phyloP scores from a whole-genome alignment of 1,140 invertebrate species.

The Temnothorax longispinosus region DNA sequence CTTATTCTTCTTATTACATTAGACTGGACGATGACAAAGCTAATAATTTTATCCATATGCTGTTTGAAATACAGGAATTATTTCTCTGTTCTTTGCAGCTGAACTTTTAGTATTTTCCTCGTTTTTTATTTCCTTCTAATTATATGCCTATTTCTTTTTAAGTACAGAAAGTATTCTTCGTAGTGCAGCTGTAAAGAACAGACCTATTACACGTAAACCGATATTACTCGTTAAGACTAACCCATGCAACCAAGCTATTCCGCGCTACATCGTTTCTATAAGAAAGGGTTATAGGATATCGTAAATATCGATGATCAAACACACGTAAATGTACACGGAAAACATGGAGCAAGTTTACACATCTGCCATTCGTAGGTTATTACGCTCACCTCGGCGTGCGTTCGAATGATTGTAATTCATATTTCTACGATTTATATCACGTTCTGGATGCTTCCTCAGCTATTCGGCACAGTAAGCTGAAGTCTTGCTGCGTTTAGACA shows the following conservation, averaged over 20 bases:
- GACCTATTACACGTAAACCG: neutral
- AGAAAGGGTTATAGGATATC: neutral
- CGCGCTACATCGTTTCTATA: neutral
- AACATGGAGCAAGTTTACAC: constrained; percentile 1
- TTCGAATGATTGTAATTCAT: constrained; percentile 84
- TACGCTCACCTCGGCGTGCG: constrained; percentile 80
- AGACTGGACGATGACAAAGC: neutral
- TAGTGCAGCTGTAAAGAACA: neutral
- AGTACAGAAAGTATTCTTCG: neutral
- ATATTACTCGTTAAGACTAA: neutral
- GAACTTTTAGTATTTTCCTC: neutral
- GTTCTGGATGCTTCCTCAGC: neutral
- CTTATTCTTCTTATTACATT: neutral
- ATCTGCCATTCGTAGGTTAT: constrained; percentile 16
- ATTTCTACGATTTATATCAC: constrained; percentile 44
- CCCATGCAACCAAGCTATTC: neutral
- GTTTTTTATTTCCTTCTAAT: neutral
- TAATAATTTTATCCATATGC: neutral
- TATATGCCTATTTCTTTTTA: neutral
- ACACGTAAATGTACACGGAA: neutral
- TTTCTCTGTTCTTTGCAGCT: neutral
- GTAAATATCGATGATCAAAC: neutral
- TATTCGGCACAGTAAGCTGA: neutral
- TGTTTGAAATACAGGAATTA: neutral
- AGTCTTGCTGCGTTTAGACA: neutral